These are phyloP conservation scores for Nymphalis c-album DNA, from an alignment of 2,888 invertebrate genomes.

Conservation along the genomic window DNA sequence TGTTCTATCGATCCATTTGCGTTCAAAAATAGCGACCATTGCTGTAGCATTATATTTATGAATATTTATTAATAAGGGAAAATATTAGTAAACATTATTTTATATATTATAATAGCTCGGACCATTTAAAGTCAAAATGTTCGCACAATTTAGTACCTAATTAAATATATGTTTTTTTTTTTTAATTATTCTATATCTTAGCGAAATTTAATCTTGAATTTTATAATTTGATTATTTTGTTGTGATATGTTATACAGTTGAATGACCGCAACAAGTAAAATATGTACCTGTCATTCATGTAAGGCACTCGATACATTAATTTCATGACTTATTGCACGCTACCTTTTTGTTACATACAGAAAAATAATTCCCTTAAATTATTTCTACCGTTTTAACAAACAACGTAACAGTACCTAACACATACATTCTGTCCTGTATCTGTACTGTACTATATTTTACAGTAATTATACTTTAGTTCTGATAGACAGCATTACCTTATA, in stretches of 20 bases:
- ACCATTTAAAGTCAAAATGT: too few species aligned
- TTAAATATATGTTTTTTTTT: background rate
- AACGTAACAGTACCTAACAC: background rate
- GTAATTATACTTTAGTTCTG: too few species aligned
- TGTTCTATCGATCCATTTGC: slow-evolving; percentile 57
- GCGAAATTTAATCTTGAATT: background rate
- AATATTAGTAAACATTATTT: too few species aligned
- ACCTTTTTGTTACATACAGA: background rate
- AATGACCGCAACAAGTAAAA: slow-evolving; percentile 40
- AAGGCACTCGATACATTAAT: slow-evolving; percentile 14
- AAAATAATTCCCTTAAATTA: background rate
- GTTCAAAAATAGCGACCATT: slow-evolving; percentile 46
- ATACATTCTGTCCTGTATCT: too few species aligned
- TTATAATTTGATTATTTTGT: background rate
- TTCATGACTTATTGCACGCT: slow-evolving; percentile 4
- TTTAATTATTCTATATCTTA: background rate
- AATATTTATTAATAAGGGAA: background rate
- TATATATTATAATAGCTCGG: too few species aligned
- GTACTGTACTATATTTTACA: too few species aligned
- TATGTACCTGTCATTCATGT: slow-evolving; percentile 9
- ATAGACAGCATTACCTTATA: too few species aligned
- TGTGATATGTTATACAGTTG: slow-evolving; percentile 25
- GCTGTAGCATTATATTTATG: background rate
- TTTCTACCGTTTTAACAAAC: background rate
- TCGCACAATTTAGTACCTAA: too few species aligned